Evolutionary conservation across 2,797 vertebrate genomes (phyloP).

Genomic region (Chelidonichthys spinosus): DNA sequence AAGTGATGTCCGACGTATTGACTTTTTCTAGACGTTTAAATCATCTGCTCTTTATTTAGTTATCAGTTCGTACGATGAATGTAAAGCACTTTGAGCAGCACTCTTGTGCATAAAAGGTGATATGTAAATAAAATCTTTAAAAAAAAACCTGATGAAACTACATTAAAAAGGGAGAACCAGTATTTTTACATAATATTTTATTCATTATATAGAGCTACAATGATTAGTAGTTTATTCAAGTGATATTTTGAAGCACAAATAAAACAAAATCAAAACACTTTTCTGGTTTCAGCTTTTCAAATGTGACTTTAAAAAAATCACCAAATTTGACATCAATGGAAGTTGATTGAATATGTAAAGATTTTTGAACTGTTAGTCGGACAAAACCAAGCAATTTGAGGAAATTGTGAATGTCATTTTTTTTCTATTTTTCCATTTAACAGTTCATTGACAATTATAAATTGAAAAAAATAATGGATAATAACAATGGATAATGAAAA

Average conservation of each 20-base stretch:
- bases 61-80: neutral
- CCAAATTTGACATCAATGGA: neutral
- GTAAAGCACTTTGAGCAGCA: neutral
- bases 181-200: neutral
- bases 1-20: neutral
- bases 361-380: neutral
- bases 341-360: neutral
- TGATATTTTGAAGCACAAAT: neutral
- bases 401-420: neutral
- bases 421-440: neutral
- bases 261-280: neutral
- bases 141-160: neutral
- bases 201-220: neutral
- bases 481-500: neutral
- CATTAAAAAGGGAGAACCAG: neutral
- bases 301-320: neutral
- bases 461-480: neutral
- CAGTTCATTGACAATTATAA: neutral
- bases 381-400: neutral
- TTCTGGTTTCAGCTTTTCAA: neutral
- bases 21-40: neutral
- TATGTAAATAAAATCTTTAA: neutral
- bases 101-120: neutral
- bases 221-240: neutral
- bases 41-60: constrained; percentile 3